These are phyloP conservation scores for Alaudala cheleensis DNA, from an alignment of 2,113 vertebrate genomes.

Conservation along the genomic window DNA sequence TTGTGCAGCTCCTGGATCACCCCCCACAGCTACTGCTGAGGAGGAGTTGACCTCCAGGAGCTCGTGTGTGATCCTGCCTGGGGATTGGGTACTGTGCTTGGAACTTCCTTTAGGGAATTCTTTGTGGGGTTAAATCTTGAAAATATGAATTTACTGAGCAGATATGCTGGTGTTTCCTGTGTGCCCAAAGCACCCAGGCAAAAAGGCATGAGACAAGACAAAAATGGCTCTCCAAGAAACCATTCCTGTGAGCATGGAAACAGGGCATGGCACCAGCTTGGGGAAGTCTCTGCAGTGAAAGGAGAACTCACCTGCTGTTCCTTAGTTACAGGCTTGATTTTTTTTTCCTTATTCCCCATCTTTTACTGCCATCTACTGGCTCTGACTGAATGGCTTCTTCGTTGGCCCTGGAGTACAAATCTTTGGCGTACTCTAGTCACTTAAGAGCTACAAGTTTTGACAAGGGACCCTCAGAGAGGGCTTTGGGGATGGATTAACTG, in stretches of 20 bases:
- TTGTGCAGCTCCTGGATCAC: not conserved
- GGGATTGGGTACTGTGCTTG: not conserved
- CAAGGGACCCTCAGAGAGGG: not conserved
- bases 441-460: not conserved
- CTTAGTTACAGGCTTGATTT: not conserved
- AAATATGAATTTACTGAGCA: not conserved
- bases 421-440: too few relatives aligned
- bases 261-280: not conserved
- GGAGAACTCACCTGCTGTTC: not conserved
- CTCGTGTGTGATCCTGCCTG: not conserved
- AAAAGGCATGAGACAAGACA: not conserved
- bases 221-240: not conserved
- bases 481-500: not conserved
- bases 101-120: not conserved
- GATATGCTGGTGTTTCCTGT: fast-evolving
- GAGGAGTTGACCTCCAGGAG: not conserved
- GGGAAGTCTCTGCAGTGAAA: not conserved
- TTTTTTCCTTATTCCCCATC: not conserved
- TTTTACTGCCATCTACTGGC: conserved; percentile 17
- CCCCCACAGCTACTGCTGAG: not conserved
- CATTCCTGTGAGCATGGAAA: not conserved
- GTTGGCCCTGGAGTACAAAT: too few relatives aligned
- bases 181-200: not conserved
- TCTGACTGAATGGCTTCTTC: not conserved
- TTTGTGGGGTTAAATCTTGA: not conserved